Conservation (phyloP, 2,797 vertebrate genomes). For the Picus viridis region DNA sequence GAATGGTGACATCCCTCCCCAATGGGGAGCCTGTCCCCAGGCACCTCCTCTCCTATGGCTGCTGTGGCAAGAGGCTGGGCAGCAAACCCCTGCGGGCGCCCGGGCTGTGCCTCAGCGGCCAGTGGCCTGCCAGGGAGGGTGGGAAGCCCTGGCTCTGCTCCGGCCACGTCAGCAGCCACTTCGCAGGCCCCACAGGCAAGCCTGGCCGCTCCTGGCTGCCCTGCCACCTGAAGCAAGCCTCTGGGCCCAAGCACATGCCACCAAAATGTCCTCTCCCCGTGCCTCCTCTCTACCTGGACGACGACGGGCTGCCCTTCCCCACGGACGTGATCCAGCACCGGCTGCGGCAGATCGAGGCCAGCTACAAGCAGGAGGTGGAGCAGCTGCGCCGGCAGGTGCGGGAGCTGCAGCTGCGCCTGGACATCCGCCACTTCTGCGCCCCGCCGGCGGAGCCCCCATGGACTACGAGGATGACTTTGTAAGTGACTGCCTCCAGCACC, state of each 20-base stretch:
- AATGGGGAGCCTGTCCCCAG: conserved; percentile 76
- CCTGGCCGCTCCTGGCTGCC: conserved; percentile 65
- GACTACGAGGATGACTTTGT: conserved; percentile 99
- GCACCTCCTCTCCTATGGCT: conserved; percentile 82
- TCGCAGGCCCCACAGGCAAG: conserved; percentile 68
- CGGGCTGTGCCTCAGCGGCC: conserved; percentile 78
- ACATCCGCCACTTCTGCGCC: conserved; percentile 90
- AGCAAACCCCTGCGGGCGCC: conserved; percentile 83
- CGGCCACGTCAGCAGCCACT: conserved; percentile 70
- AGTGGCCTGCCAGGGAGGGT: conserved; percentile 85
- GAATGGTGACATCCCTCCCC: conserved; percentile 88
- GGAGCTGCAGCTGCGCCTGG: conserved; percentile 94
- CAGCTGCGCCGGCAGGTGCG: conserved; percentile 93
- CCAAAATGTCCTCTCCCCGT: conserved; percentile 81
- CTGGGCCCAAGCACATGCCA: conserved; percentile 62
- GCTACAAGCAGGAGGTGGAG: conserved; percentile 97
- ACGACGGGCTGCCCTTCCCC: conserved; percentile 94
- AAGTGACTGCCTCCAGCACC: conserved; percentile 72
- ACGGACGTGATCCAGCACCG: conserved; percentile 95
- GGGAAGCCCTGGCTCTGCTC: conserved; percentile 72
- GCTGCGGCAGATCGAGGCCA: conserved; percentile 96
- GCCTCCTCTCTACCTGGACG: conserved; percentile 91
- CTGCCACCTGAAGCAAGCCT: conserved; percentile 71
- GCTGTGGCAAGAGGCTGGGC: conserved; percentile 85
- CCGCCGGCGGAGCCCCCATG: conserved; percentile 91